These are phyloP conservation scores for Plemyria rubiginata DNA, from an alignment of 2,888 invertebrate species.

Conservation along the genomic window DNA sequence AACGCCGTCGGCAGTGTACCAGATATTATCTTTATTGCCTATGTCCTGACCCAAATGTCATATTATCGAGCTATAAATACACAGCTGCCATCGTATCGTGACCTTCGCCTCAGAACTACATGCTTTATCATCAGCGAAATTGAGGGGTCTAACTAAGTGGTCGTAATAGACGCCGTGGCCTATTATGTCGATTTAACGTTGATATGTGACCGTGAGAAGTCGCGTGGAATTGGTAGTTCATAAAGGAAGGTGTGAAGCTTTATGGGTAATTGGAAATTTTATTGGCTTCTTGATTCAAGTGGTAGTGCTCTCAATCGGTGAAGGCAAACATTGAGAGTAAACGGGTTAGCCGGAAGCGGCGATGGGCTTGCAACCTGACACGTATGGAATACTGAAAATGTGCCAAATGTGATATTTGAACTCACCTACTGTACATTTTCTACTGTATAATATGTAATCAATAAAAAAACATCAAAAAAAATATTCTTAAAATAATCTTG, in stretches of 20 bases:
- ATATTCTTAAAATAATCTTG: too few species aligned
- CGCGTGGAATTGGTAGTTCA: slow-evolving; percentile 45
- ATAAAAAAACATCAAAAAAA: too few species aligned
- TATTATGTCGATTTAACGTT: slow-evolving; percentile 61
- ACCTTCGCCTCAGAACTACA: slow-evolving; percentile 29
- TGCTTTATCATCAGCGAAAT: slow-evolving; percentile 31
- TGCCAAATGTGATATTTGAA: too few species aligned
- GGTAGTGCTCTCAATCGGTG: too few species aligned
- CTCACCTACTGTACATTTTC: too few species aligned
- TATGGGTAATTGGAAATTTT: slow-evolving; percentile 17
- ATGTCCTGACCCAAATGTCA: slow-evolving; percentile 61
- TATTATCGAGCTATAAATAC: slow-evolving; percentile 72
- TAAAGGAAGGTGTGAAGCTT: slow-evolving; percentile 21
- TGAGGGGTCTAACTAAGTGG: slow-evolving; percentile 33
- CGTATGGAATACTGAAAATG: too few species aligned
- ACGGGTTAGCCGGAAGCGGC: too few species aligned
- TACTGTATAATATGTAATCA: too few species aligned
- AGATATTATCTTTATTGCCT: slow-evolving; percentile 29
- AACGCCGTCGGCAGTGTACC: slow-evolving; percentile 5
- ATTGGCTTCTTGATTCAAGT: slow-evolving; percentile 7
- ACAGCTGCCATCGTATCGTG: slow-evolving; percentile 46
- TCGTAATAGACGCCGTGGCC: slow-evolving; percentile 46
- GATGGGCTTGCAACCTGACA: too few species aligned
- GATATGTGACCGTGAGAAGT: slow-evolving; percentile 58
- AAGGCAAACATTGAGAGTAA: too few species aligned